Base-by-base conservation (phyloP, 2,797 vertebrate species). In the Moxostoma hubbsi region DNA sequence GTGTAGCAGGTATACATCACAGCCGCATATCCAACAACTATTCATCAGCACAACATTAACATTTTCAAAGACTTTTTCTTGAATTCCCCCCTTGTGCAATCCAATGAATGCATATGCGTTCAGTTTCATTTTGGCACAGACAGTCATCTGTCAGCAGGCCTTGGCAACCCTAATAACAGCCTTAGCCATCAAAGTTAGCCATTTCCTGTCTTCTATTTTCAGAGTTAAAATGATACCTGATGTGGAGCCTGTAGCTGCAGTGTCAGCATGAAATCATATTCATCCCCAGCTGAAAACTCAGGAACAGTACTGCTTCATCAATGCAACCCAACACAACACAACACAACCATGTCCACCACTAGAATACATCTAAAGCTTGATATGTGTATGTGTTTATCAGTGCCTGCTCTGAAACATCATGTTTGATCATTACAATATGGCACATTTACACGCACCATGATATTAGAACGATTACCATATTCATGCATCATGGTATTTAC, bases 151-250 rank as follows among this genome's bases (percentile, higher is more conserved):
- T 53, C 47, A 72, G 45, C 45, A 45, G 36, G 50, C 47, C 51
- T 9, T 43, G 49, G 80, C 63, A 69, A 61, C 50, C 54, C 45
- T 78, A 81, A 82, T 66, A 78, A 65, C 55, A 78, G 54, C 54
- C 75, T 57, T 55, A 75, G 75, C 36, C 68, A 80, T 73, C 69
- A 77, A 83, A 74, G 58, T 18, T 13, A 82, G 74, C 51, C 70
- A 81, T 84, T 85, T 86, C 83, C 82, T 71, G 83, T 85, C 59
- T 79, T 79, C 85, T 86, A 86, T 84, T 85, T 88, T 85, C 75
- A 84, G 84, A 77, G 66, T 18, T 47, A 77, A 78, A 81, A 69
- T 80, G 81, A 85, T 72, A 82, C 69, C 66, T 80, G 75, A 84
- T 85, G 81, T 74, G 59, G 63, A 67, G 18, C 50, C 55, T 73